Base-by-base conservation (phyloP, 2,888 invertebrate genomes). In the Folsomia manolachei region DNA sequence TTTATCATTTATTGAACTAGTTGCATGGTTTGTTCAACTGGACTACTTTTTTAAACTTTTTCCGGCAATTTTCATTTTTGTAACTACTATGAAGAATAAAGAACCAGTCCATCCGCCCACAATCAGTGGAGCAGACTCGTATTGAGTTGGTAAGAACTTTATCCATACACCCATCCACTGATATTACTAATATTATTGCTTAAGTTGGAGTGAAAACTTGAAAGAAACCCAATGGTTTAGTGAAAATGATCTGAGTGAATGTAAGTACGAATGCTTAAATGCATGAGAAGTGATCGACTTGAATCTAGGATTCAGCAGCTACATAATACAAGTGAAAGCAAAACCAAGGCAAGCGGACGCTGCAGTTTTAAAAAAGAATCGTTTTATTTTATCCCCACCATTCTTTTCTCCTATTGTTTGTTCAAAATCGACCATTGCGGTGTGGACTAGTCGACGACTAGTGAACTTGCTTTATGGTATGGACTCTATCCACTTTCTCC, bases 311-410 rank as follows among this genome's bases (percentile, higher is more conserved):
- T n/a, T n/a, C n/a, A n/a, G n/a, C 39, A 39, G 14, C 39, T 14
- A 14, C 39, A 39, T 9, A 39, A 39, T 39, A 39, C 7, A 14
- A 39, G 39, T 39, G 39, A 39, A 39, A 39, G 39, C 39, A 39
- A 39, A n/a, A n/a, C n/a, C n/a, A n/a, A n/a, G n/a, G 39, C 18
- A 56, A 56, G 56, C 56, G 21, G n/a, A 56, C 4, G 26, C 27
- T 63, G 63, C 63, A 63, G 63, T 27, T 63, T 63, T 63, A 19
- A 56, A 51, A 56, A 56, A 21, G 56, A 56, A 56, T 56, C 56
- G 21, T 56, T 56, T 56, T 56, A 56, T 56, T 21, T 56, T 56
- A 56, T 56, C 19, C 21, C 19, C 4, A 14, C 56, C 56, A 56
- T 56, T 56, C 56, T 56, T 56, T 56, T n/a, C 56, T 24, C 4